phyloP scores from a whole-genome alignment of 2,113 vertebrate genomes.

The Perccottus glenii region DNA sequence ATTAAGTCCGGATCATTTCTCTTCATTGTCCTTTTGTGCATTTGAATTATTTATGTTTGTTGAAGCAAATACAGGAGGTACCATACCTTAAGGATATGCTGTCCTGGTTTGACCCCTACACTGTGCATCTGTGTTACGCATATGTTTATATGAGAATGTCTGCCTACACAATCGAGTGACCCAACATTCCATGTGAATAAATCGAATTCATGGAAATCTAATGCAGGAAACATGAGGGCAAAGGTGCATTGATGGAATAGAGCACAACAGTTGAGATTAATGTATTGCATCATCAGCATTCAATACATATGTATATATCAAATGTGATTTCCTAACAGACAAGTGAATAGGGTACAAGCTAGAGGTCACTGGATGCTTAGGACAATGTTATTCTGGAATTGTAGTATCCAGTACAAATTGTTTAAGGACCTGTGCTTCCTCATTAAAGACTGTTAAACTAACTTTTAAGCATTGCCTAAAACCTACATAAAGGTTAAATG shows the following conservation, averaged over 20 bases:
- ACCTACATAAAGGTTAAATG: too few relatives aligned
- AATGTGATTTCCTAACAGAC: too few relatives aligned
- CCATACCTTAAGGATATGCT: constrained; percentile 1
- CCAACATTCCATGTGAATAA: constrained; percentile 17
- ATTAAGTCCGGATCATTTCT: constrained; percentile 20
- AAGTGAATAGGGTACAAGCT: too few relatives aligned
- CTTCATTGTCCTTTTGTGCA: constrained; percentile 6
- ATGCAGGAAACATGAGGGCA: background rate
- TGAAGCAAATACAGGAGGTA: constrained; percentile 18
- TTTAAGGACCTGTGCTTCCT: too few relatives aligned
- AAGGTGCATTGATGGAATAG: background rate
- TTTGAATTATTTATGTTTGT: constrained; percentile 36
- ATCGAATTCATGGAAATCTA: constrained; percentile 8
- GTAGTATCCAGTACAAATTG: too few relatives aligned
- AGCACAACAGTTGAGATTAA: too few relatives aligned
- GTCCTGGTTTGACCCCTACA: constrained; percentile 13
- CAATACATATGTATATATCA: too few relatives aligned
- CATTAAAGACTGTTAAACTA: too few relatives aligned
- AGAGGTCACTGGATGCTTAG: too few relatives aligned
- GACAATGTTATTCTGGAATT: too few relatives aligned
- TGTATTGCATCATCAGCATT: too few relatives aligned
- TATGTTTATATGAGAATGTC: background rate
- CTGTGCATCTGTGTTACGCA: background rate
- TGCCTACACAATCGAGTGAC: background rate
- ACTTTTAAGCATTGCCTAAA: too few relatives aligned